phyloP scores from a whole-genome alignment of 2,888 invertebrate species.

The Chrysodeixis includens region DNA sequence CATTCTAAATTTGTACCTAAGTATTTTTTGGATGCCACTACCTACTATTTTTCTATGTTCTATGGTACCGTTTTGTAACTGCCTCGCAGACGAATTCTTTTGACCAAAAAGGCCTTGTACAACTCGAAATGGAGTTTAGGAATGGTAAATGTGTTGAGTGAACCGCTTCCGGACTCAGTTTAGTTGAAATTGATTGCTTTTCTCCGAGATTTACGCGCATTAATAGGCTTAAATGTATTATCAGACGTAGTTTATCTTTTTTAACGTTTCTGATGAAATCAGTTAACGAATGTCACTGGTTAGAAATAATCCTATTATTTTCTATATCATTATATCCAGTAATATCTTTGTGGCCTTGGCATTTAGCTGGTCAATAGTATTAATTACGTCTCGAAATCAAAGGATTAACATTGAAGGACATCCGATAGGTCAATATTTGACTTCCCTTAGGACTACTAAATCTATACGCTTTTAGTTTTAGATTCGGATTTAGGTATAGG shows the following conservation, averaged over 20 bases:
- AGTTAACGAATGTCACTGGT: too few relatives aligned
- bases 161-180: not conserved
- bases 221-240: too few relatives aligned
- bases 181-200: not conserved
- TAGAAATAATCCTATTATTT: too few relatives aligned
- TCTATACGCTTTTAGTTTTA: not conserved
- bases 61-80: not conserved
- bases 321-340: too few relatives aligned
- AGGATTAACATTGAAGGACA: not conserved
- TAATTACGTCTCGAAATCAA: not conserved
- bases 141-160: not conserved
- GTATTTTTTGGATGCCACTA: too few relatives aligned
- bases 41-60: too few relatives aligned
- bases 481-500: not conserved
- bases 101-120: not conserved
- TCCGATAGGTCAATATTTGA: not conserved
- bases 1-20: too few relatives aligned
- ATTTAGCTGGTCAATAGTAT: not conserved
- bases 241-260: too few relatives aligned
- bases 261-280: too few relatives aligned
- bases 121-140: not conserved
- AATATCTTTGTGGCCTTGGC: not conserved
- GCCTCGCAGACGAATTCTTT: not conserved
- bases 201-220: not conserved
- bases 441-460: not conserved